These are phyloP conservation scores for Hiodon tergisus DNA, from an alignment of 2,113 vertebrate genomes.

Conservation along the genomic window DNA sequence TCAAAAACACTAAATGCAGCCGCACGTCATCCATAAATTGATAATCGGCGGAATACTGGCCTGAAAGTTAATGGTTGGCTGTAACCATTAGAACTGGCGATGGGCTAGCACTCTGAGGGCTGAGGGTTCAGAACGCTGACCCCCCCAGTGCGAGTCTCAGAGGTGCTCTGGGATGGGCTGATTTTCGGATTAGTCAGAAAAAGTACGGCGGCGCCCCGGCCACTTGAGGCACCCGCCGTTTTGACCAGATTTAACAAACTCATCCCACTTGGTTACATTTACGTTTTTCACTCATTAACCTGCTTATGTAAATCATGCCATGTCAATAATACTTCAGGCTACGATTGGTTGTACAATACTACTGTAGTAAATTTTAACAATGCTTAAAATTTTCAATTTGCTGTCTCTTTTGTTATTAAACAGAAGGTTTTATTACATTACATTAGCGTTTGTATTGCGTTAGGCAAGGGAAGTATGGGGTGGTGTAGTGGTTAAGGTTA, in stretches of 20 bases:
- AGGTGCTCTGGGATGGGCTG: neutral
- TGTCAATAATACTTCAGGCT: conserved; percentile 9
- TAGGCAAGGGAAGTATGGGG: neutral
- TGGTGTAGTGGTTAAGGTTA: too few relatives aligned
- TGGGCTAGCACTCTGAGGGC: neutral
- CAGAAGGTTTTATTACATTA: neutral
- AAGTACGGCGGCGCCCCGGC: neutral
- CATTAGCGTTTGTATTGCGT: neutral
- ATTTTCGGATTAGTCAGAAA: neutral
- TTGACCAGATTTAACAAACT: neutral
- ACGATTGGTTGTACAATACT: conserved; percentile 28
- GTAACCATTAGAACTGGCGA: conserved; percentile 11
- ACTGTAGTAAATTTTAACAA: conserved; percentile 34
- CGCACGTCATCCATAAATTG: conserved; percentile 23
- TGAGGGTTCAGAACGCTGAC: too few relatives aligned
- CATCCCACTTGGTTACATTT: neutral
- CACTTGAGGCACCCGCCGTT: neutral
- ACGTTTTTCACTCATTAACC: neutral
- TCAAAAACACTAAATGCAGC: conserved; percentile 47
- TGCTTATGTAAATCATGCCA: conserved; percentile 12
- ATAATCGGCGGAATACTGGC: conserved; percentile 14
- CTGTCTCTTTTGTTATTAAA: conserved; percentile 5
- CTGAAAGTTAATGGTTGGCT: conserved; percentile 18
- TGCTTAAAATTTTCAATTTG: conserved; percentile 6
- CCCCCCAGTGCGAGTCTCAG: neutral